A percentile compares a stretch with the other conserved stretches of the same genome.
These are phyloP conservation scores for Mallotus villosus DNA, from an alignment of 2,797 vertebrate genomes.

Conservation along the genomic window DNA sequence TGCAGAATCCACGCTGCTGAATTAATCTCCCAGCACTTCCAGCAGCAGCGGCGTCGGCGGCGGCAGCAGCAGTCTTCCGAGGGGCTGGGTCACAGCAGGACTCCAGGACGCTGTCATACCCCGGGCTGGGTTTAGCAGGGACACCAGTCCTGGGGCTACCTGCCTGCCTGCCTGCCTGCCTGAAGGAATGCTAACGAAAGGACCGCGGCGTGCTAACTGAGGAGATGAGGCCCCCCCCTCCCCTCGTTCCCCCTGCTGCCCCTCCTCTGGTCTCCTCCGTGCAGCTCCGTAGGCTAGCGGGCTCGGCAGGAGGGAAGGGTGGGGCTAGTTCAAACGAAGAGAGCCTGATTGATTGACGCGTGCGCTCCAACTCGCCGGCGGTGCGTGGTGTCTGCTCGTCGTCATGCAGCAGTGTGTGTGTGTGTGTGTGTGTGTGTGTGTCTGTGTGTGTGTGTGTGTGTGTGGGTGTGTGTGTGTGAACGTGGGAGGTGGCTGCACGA, in stretches of 20 bases:
- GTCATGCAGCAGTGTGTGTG: too few species aligned
- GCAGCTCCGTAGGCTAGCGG: constrained; percentile 22
- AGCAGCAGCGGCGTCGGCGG: too few species aligned
- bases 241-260: constrained; percentile 11
- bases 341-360: not conserved
- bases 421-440: too few species aligned
- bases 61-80: constrained; percentile 45
- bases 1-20: constrained; percentile 71
- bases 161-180: constrained; percentile 19
- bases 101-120: constrained; percentile 25
- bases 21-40: constrained; percentile 65
- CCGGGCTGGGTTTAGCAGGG: constrained; percentile 33
- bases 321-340: not conserved
- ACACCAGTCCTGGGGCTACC: not conserved
- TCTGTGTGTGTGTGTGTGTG: too few species aligned
- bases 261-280: constrained; percentile 16
- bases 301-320: constrained; percentile 42
- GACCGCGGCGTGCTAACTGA: constrained; percentile 28
- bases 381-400: not conserved
- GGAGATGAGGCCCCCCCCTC: constrained; percentile 35
- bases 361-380: not conserved
- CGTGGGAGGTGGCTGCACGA: too few species aligned
- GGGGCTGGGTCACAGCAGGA: constrained; percentile 24
- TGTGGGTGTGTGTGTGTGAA: too few species aligned
- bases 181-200: constrained; percentile 28